Evolutionary conservation across 2,113 vertebrate genomes (phyloP).

Genomic region (Anolis carolinensis): DNA sequence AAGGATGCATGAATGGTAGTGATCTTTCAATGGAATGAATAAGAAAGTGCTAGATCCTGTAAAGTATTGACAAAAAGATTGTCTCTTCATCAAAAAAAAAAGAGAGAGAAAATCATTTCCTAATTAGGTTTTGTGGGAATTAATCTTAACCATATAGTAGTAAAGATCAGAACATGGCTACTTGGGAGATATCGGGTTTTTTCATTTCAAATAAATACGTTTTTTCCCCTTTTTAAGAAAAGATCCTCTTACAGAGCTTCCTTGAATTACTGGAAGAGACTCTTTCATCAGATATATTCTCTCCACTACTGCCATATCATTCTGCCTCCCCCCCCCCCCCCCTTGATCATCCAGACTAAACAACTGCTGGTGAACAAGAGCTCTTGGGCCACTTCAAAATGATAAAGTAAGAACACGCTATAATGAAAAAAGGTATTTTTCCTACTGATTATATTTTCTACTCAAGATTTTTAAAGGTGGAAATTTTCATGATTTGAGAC

Average conservation of each 20-base stretch:
- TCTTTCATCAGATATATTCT: not conserved
- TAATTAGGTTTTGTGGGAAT: not conserved
- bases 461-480: not conserved
- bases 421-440: not conserved
- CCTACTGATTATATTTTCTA: constrained; percentile 21
- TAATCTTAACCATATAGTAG: rapidly evolving
- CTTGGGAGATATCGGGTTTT: rapidly evolving
- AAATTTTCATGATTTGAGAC: not conserved
- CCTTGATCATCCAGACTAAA: not conserved
- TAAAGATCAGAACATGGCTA: rapidly evolving
- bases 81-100: not conserved
- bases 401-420: constrained; percentile 1
- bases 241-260: rapidly evolving
- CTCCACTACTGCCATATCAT: not conserved
- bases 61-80: not conserved
- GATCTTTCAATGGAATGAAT: not conserved
- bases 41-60: rapidly evolving
- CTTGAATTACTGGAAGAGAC: not conserved
- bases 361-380: not conserved
- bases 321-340: rapidly evolving
- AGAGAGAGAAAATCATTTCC: not conserved
- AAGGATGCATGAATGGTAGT: not conserved
- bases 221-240: not conserved
- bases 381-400: not conserved
- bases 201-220: not conserved